phyloP scores from a whole-genome alignment of 2,797 vertebrate species.

The Chaetodon trifasciatus region DNA sequence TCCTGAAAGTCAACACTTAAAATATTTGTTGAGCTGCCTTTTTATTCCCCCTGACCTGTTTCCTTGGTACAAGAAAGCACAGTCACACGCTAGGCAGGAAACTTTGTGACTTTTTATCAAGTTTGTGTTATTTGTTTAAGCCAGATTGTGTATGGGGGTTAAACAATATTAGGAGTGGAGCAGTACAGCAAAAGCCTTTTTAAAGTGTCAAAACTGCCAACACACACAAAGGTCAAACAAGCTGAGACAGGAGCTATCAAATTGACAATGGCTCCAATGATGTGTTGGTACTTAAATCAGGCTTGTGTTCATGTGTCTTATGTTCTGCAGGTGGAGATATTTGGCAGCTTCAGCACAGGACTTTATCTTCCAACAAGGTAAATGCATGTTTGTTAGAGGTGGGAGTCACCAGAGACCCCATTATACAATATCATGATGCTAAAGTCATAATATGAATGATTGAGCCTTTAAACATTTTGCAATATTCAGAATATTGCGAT shows the following conservation, averaged over 20 bases:
- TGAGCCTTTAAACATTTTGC: no score
- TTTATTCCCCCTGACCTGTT: background rate
- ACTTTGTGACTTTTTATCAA: background rate
- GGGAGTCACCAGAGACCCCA: background rate
- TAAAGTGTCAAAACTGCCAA: background rate
- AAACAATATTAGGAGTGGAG: background rate
- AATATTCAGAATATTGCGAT: background rate
- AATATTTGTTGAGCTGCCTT: background rate
- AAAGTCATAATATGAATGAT: background rate
- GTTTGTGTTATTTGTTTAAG: background rate
- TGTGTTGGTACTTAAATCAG: background rate
- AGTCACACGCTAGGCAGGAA: background rate
- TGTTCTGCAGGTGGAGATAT: slow-evolving; percentile 93
- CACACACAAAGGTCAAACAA: background rate
- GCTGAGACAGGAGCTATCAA: background rate
- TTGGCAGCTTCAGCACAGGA: slow-evolving; percentile 99
- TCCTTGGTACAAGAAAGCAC: background rate
- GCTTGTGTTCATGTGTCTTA: background rate
- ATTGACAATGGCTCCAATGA: background rate
- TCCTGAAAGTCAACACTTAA: background rate
- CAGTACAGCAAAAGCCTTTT: background rate
- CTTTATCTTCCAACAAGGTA: slow-evolving; percentile 99
- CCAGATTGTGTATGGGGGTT: background rate
- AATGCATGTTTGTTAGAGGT: slow-evolving; percentile 29
- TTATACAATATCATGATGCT: background rate